Evolutionary conservation across 2,113 vertebrate species (phyloP).

Genomic region (Osmerus mordax): DNA sequence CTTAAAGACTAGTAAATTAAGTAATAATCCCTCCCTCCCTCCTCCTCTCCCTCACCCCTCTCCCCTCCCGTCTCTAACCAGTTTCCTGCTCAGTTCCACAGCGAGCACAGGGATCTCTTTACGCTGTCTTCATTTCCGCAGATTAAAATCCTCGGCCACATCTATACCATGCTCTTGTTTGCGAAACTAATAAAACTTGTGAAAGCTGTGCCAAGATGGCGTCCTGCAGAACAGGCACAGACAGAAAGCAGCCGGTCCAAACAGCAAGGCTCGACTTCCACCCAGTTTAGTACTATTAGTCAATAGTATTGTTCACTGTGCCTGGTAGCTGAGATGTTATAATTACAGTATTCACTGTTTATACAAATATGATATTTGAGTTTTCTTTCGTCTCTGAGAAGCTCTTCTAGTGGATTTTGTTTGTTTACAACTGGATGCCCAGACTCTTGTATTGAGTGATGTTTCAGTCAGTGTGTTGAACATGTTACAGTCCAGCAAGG

Average conservation of each 20-base stretch:
- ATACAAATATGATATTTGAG: conserved; percentile 27
- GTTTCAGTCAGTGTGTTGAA: conserved; percentile 49
- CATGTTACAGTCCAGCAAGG: conserved; percentile 1
- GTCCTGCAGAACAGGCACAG: no score
- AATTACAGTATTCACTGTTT: no score
- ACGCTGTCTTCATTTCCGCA: conserved; percentile 69
- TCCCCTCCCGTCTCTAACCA: conserved; percentile 31
- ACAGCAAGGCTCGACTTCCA: no score
- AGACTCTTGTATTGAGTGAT: conserved; percentile 30
- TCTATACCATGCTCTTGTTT: conserved; percentile 58
- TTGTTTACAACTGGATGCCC: conserved; percentile 45
- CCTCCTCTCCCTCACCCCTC: no score
- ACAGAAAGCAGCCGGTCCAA: no score
- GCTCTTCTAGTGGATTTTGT: conserved; percentile 55
- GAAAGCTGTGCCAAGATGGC: no score
- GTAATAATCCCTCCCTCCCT: conserved; percentile 58
- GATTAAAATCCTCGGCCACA: conserved; percentile 64
- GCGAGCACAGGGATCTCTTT: conserved; percentile 68
- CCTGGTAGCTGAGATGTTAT: no score
- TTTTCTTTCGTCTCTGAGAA: conserved; percentile 65
- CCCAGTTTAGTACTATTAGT: no score
- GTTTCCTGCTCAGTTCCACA: conserved; percentile 71
- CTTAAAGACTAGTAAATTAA: conserved; percentile 66
- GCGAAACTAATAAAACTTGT: conserved; percentile 68
- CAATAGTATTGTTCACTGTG: no score